phyloP scores from a whole-genome alignment of 1,140 invertebrate species.

The Onthophagus taurus region DNA sequence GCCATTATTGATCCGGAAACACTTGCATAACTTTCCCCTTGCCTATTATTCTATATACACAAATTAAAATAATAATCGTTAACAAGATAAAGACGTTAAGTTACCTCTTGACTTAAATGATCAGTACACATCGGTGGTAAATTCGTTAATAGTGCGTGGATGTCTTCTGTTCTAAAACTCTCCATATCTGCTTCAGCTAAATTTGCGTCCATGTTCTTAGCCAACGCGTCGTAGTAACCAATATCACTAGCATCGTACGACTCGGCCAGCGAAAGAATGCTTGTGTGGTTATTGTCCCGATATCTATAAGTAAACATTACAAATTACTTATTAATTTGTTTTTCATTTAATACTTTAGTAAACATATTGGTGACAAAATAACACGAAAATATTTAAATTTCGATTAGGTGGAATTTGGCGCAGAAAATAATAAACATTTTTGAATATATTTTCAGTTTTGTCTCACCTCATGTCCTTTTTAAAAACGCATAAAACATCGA shows the following conservation, averaged over 20 bases:
- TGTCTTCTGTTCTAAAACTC: slow-evolving; percentile 83
- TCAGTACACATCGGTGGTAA: slow-evolving; percentile 57
- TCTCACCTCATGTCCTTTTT: no score
- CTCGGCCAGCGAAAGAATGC: slow-evolving; percentile 68
- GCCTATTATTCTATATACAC: slow-evolving; percentile 37
- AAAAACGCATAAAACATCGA: no score
- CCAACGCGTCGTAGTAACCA: slow-evolving; percentile 74
- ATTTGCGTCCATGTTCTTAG: slow-evolving; percentile 82
- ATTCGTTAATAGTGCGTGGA: slow-evolving; percentile 72
- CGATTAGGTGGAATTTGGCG: no score
- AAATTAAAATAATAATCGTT: slow-evolving; percentile 3
- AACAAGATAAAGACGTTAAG: not conserved
- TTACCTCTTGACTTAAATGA: slow-evolving; percentile 41
- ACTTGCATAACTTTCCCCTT: slow-evolving; percentile 73
- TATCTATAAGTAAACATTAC: slow-evolving; percentile 43
- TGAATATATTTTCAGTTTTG: no score
- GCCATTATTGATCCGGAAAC: slow-evolving; percentile 72
- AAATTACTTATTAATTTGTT: no score
- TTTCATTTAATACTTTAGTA: no score
- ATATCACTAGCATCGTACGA: slow-evolving; percentile 64
- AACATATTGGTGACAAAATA: no score
- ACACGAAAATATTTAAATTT: no score
- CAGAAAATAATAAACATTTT: no score
- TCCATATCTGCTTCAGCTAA: slow-evolving; percentile 92
- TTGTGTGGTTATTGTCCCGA: slow-evolving; percentile 64